Conservation (phyloP, 2,797 vertebrate genomes). For the Chelon labrosus region DNA sequence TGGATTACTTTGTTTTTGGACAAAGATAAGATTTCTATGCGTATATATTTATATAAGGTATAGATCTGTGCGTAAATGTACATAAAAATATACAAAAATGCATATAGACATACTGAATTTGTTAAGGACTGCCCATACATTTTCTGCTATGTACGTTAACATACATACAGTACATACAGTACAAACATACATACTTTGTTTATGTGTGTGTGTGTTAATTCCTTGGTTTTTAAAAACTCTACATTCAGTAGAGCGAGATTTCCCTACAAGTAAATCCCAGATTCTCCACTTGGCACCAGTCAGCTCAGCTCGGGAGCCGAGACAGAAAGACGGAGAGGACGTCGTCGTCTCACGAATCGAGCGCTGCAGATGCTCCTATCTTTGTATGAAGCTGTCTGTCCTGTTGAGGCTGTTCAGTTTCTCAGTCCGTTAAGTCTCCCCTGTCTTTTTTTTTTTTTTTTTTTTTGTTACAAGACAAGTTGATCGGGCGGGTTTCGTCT, state of each 20-base stretch:
- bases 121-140: conserved; percentile 76
- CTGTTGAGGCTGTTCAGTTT: conserved; percentile 63
- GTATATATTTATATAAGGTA: conserved; percentile 73
- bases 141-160: conserved; percentile 73
- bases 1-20: conserved; percentile 73
- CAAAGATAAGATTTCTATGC: conserved; percentile 71
- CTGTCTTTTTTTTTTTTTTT: background rate
- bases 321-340: conserved; percentile 71
- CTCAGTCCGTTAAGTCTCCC: conserved; percentile 67
- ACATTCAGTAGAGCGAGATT: conserved; percentile 86
- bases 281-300: conserved; percentile 84
- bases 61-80: conserved; percentile 79
- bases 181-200: conserved; percentile 79
- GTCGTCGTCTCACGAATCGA: conserved; percentile 67
- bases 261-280: conserved; percentile 77
- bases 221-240: conserved; percentile 86
- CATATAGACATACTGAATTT: conserved; percentile 79
- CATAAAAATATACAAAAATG: conserved; percentile 84
- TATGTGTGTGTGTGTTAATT: conserved; percentile 65
- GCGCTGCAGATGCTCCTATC: conserved; percentile 64
- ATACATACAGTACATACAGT: conserved; percentile 76
- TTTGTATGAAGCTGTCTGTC: conserved; percentile 83
- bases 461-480: conserved; percentile 26
- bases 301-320: conserved; percentile 79
- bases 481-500: conserved; percentile 22